Conservation (phyloP, 2,888 invertebrate genomes). For the Calephelis perditalis region DNA sequence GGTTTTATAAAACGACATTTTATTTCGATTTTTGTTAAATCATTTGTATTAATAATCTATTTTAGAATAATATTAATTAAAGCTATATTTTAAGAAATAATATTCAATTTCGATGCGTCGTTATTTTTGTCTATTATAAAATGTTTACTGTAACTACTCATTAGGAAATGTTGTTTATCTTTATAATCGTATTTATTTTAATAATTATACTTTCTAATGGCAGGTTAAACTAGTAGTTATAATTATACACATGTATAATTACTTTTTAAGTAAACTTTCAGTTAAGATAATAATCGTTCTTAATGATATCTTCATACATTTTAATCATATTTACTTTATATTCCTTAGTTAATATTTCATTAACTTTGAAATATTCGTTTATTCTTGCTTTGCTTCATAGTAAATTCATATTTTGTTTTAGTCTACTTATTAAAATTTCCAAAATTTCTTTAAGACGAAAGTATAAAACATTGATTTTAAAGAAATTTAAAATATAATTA, state of each 20-base stretch:
- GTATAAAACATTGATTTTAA: too few species aligned
- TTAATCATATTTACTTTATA: too few species aligned
- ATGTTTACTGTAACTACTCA: not conserved
- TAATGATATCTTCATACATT: too few species aligned
- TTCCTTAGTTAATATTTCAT: too few species aligned
- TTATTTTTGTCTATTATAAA: slow-evolving; percentile 13
- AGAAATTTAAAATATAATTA: too few species aligned
- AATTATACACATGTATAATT: not conserved
- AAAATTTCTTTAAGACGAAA: too few species aligned
- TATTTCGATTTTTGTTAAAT: slow-evolving; percentile 9
- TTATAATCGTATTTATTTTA: slow-evolving; percentile 22
- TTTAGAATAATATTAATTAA: slow-evolving; percentile 44
- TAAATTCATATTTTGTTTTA: too few species aligned
- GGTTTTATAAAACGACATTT: slow-evolving; percentile 27
- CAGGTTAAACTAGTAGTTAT: slow-evolving; percentile 6
- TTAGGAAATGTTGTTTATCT: not conserved
- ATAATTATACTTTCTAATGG: slow-evolving; percentile 14
- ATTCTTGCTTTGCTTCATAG: too few species aligned
- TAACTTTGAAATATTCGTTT: too few species aligned
- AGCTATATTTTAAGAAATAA: slow-evolving; percentile 28
- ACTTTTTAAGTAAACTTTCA: too few species aligned
- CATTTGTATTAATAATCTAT: slow-evolving; percentile 32
- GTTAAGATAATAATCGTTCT: too few species aligned
- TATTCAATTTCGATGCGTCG: slow-evolving; percentile 29
- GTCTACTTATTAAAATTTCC: too few species aligned